A percentile compares a stretch with the other conserved stretches of the same genome.
These are phyloP conservation scores for Sebastes taczanowskii DNA, from an alignment of 2,797 vertebrate species.

Conservation along the genomic window DNA sequence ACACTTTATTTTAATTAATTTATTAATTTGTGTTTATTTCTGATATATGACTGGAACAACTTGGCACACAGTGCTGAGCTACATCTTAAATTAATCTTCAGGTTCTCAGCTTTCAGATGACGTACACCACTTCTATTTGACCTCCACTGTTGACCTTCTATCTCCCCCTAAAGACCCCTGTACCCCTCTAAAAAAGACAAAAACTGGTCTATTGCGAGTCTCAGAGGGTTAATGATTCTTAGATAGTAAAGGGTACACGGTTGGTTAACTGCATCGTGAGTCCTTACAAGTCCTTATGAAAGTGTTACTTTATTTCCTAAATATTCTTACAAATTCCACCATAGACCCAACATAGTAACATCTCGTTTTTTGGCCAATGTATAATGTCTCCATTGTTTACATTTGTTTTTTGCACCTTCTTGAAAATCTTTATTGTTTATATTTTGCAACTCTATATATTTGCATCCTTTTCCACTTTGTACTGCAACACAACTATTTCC, in stretches of 20 bases:
- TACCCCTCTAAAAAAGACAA: too few species aligned
- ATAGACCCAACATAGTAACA: not conserved
- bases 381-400: not conserved
- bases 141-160: too few species aligned
- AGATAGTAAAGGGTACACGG: not conserved
- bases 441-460: not conserved
- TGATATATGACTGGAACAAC: too few species aligned
- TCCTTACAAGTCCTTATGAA: not conserved
- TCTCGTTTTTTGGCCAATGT: accelerated
- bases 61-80: too few species aligned
- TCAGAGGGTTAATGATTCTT: too few species aligned
- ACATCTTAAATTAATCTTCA: not conserved
- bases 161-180: too few species aligned
- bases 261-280: not conserved
- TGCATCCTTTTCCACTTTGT: not conserved
- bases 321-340: not conserved
- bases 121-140: too few species aligned
- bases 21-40: too few species aligned
- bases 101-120: too few species aligned
- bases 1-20: too few species aligned
- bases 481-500: not conserved
- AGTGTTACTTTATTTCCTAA: not conserved
- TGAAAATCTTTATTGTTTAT: not conserved
- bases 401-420: not conserved
- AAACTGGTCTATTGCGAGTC: too few species aligned